A percentile compares a stretch with the other conserved stretches of the same genome.
Conservation (phyloP, 1,140 invertebrate genomes). For the Argopecten irradians region DNA sequence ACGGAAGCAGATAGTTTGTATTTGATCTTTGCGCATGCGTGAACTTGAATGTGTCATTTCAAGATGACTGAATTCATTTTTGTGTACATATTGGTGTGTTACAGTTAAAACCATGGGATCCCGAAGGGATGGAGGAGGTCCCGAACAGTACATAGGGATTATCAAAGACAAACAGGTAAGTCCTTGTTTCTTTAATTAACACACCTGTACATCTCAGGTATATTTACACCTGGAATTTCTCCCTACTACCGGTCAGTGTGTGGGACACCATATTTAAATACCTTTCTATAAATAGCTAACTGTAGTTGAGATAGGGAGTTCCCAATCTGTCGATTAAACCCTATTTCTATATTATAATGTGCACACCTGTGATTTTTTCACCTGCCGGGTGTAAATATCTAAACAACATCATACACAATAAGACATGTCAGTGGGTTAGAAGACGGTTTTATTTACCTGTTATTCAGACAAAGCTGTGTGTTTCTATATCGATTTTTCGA, state of each 20-base stretch:
- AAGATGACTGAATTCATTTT: conserved; percentile 34
- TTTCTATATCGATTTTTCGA: neutral
- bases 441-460: neutral
- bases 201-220: neutral
- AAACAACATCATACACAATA: neutral
- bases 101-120: conserved; percentile 31
- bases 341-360: neutral
- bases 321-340: neutral
- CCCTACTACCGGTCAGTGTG: neutral
- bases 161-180: conserved; percentile 44
- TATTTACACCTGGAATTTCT: neutral
- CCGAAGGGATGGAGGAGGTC: conserved; percentile 33
- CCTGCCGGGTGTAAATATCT: neutral
- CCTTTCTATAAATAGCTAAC: conserved; percentile 36
- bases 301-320: conserved; percentile 26
- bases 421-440: neutral
- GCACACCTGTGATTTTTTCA: neutral
- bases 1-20: conserved; percentile 41
- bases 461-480: neutral
- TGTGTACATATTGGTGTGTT: conserved; percentile 28
- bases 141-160: conserved; percentile 25
- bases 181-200: neutral
- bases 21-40: conserved; percentile 33
- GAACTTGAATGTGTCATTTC: conserved; percentile 34
- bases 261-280: conserved; percentile 46